A percentile compares a stretch with the other conserved stretches of the same genome.
Evolutionary conservation across 2,888 invertebrate genomes (phyloP).

Genomic region (Synergus umbraculus): DNA sequence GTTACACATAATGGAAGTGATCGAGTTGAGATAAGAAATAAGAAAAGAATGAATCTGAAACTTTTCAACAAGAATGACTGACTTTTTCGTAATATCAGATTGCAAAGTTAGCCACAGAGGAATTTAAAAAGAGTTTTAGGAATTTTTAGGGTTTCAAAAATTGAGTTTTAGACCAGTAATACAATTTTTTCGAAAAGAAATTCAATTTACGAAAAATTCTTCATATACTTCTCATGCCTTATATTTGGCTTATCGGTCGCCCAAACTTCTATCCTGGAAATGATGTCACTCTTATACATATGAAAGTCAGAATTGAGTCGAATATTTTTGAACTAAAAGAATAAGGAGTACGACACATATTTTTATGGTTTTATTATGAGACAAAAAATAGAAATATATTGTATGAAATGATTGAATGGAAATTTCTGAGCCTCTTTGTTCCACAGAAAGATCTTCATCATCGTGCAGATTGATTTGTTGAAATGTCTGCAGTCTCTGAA

Average conservation of each 20-base stretch:
- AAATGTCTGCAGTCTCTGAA: background rate
- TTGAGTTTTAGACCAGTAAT: no score
- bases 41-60: no score
- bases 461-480: constrained; percentile 3
- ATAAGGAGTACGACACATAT: background rate
- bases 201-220: background rate
- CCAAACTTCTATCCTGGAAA: background rate
- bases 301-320: background rate
- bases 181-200: no score
- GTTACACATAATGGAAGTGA: no score
- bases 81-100: no score
- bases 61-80: no score
- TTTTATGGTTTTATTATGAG: background rate
- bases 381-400: background rate
- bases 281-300: background rate
- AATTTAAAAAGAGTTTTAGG: no score
- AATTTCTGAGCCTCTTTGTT: background rate
- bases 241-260: no score
- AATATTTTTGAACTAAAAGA: background rate
- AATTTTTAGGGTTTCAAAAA: no score
- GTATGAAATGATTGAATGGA: background rate
- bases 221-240: no score
- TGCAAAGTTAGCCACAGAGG: no score
- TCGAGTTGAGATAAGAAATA: no score
- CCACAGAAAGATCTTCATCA: background rate